Evolutionary conservation across 2,113 vertebrate genomes (phyloP).

Genomic region (Pterocles orientalis): DNA sequence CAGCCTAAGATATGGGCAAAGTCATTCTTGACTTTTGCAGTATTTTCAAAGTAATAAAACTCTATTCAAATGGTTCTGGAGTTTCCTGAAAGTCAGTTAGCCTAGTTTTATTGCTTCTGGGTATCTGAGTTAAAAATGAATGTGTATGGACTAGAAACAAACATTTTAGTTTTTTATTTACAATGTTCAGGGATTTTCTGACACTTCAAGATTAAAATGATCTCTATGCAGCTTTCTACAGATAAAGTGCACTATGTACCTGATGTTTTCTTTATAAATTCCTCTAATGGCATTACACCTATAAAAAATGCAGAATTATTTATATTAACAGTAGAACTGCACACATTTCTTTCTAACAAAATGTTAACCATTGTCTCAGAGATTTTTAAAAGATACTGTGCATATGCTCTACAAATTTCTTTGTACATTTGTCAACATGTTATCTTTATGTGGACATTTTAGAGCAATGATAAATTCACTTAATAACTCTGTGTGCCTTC

Average conservation of each 20-base stretch:
- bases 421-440: not conserved
- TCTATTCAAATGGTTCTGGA: not conserved
- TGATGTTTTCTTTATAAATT: not conserved
- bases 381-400: not conserved
- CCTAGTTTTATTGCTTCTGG: not conserved
- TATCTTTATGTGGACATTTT: slow-evolving; percentile 1
- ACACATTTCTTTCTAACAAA: not conserved
- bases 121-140: not conserved
- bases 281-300: not conserved
- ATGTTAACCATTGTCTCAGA: not conserved
- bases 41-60: slow-evolving; percentile 46
- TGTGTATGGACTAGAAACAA: slow-evolving; percentile 13
- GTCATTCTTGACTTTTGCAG: not conserved
- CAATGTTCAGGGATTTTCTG: not conserved
- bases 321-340: not conserved
- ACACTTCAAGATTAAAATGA: slow-evolving; percentile 9
- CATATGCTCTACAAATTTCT: not conserved
- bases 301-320: slow-evolving; percentile 13
- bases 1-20: not conserved
- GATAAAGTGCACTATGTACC: not conserved
- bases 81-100: not conserved
- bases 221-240: not conserved
- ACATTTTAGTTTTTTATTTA: not conserved
- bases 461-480: slow-evolving; percentile 5
- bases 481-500: not conserved